Evolutionary conservation across 2,888 invertebrate species (phyloP).

Genomic region (Hypomecis punctinalis): DNA sequence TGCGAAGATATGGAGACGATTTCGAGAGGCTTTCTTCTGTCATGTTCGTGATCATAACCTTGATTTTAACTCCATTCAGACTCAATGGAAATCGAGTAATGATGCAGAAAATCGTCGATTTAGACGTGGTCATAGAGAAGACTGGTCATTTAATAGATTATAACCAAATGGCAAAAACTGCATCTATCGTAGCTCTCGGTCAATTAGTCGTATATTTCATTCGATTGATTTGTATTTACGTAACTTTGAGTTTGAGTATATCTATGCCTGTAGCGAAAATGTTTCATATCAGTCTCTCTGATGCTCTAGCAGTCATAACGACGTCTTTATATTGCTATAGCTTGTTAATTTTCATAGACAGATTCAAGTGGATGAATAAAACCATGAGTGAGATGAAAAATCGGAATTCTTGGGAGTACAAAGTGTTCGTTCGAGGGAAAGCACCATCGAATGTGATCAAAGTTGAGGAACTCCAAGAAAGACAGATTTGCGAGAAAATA

Average conservation of each 20-base stretch:
- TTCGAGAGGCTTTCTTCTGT: slow-evolving; percentile 57
- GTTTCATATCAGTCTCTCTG: slow-evolving; percentile 59
- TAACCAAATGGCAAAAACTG: slow-evolving; percentile 46
- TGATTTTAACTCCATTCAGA: slow-evolving; percentile 62
- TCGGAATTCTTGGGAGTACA: slow-evolving; percentile 54
- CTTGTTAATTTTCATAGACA: slow-evolving; percentile 52
- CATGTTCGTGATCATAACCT: slow-evolving; percentile 52
- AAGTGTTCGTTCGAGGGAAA: slow-evolving; percentile 52
- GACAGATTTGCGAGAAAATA: slow-evolving; percentile 59
- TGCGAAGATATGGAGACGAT: slow-evolving; percentile 67
- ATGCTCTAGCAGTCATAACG: slow-evolving; percentile 55
- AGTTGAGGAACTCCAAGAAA: slow-evolving; percentile 54
- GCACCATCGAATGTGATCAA: slow-evolving; percentile 45
- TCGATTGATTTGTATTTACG: slow-evolving; percentile 57
- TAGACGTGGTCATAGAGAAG: slow-evolving; percentile 57
- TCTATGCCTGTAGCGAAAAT: slow-evolving; percentile 59
- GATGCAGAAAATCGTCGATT: slow-evolving; percentile 53
- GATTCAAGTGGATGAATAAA: slow-evolving; percentile 62
- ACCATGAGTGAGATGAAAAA: slow-evolving; percentile 55
- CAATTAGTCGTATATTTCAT: slow-evolving; percentile 49
- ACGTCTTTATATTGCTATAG: slow-evolving; percentile 57
- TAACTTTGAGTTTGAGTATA: slow-evolving; percentile 52
- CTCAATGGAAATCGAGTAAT: slow-evolving; percentile 49
- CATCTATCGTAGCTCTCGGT: slow-evolving; percentile 45
- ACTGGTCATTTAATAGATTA: slow-evolving; percentile 58